Evolutionary conservation across 2,113 vertebrate genomes (phyloP), one percentile per base, ranked within the genome.

Genomic region (Poeciliopsis turrubarensis): DNA sequence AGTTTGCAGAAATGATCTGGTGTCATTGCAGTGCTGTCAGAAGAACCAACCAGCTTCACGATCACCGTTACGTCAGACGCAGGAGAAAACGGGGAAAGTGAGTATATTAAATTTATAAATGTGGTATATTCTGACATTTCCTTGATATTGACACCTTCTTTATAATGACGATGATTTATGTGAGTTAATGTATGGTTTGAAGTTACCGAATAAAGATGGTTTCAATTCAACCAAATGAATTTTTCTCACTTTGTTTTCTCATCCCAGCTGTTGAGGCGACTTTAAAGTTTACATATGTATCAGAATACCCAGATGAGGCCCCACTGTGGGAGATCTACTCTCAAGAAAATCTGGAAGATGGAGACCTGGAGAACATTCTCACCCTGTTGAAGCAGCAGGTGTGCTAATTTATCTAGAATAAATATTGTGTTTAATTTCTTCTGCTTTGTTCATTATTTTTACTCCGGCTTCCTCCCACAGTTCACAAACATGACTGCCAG

Each of bases 21-120:
- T 60, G 0, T 0, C 0, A 14, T 88, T 75, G 13, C 54, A 99
- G 98, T 99, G 31, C 92, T 99, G 79, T 97, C 97, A 83, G 96
- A 98, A 84, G 92, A 94, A 0, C 98, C 98, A 67, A 93, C 93
- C 30, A 96, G 96, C 90, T 99, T 99, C 86, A 98, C 97, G 10
- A 98, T 99, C 90, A 99, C 96, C 41, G 97, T 99, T 54, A 96
- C 96, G 1, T 99, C 98, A 69, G 98, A 99, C 77, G 95, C 96
- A 11, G 97, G 94, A 81, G 95, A 97, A 91, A 92, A 96, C 70
- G 96, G 96, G 29, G 97, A 99, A 94, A 97, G 98, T 99, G 94
- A 96, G 97, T 2, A 7, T 14, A 44, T 44, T 15, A 1, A n/a
- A 10, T 57, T 57, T 3, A 19, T n/a, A 57, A 57, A 57, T 9